Evolutionary conservation across 2,113 vertebrate species (phyloP), one percentile per base, ranked within the genome.

Genomic region (Nycticorax nycticorax): DNA sequence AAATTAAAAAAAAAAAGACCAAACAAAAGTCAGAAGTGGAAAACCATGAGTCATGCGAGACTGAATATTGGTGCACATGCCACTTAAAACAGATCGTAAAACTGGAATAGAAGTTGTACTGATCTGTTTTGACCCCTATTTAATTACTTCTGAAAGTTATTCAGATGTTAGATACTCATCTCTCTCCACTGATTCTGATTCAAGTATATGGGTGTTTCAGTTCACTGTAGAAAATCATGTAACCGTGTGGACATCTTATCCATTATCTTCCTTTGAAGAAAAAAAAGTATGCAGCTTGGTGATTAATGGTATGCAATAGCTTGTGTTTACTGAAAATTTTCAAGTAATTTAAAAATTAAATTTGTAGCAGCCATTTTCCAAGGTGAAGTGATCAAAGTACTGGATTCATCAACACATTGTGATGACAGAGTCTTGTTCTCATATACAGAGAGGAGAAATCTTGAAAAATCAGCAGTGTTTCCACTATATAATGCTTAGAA

Each of bases 61-160:
- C 6, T 57, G 10, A 62, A 2, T 71, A 45, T 12, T 68, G 26
- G 6, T 33, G 37, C 20, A 64, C 1, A 0, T 1, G 1, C 4
- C 3, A 21, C 17, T 86, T 84, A 74, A 85, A 84, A 74, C 4
- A 43, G 8, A n/a, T 62, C 3, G 32, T 22, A 80, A 55, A 84
- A 66, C 11, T 27, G 56, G 17, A 79, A 37, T 2, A 75, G 28
- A 81, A 60, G 35, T 41, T 28, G 3, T 32, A 47, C 19, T 39
- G 6, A 8, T 81, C 22, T 81, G 9, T 10, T 91, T 53, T 80
- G n/a, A 71, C 10, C 11, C 18, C 5, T 47, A 14, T 60, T 72
- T 41, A 79, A 74, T 28, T 68, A 39, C 21, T 88, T 78, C 23
- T 56, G 55, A 68, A 57, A 69, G 52, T 68, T 68, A 68, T 23